phyloP scores from a whole-genome alignment of 2,797 vertebrate genomes.

The Oreonectes daqikongensis region DNA sequence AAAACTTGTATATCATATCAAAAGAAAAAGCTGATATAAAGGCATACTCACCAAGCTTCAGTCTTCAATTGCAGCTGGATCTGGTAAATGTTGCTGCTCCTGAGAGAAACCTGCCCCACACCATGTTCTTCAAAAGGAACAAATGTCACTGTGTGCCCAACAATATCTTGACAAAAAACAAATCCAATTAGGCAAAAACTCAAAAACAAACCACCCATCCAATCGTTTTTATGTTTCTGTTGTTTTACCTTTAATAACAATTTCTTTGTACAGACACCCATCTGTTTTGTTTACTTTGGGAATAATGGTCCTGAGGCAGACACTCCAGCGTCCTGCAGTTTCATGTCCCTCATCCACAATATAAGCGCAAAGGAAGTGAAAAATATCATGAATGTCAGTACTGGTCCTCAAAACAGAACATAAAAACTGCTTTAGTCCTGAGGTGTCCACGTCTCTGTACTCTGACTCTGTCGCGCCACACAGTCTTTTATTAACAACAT shows the following conservation, averaged over 20 bases:
- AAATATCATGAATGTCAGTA: slow-evolving; percentile 34
- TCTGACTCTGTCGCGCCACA: slow-evolving; percentile 79
- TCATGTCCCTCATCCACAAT: slow-evolving; percentile 28
- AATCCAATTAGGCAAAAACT: neutral
- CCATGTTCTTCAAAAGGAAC: slow-evolving; percentile 83
- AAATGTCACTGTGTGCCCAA: slow-evolving; percentile 80
- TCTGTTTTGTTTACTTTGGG: slow-evolving; percentile 76
- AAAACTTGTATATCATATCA: no score
- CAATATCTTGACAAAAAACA: slow-evolving; percentile 74
- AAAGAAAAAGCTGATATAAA: no score
- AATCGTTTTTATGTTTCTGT: no score
- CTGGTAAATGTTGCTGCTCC: slow-evolving; percentile 84
- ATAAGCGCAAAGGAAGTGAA: slow-evolving; percentile 56
- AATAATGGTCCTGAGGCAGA: slow-evolving; percentile 75
- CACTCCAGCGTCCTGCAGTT: slow-evolving; percentile 57
- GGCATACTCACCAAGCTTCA: slow-evolving; percentile 83
- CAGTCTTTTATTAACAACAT: slow-evolving; percentile 88
- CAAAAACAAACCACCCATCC: neutral
- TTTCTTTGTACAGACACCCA: slow-evolving; percentile 70
- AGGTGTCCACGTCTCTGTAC: slow-evolving; percentile 52
- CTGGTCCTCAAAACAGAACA: slow-evolving; percentile 25
- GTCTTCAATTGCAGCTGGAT: slow-evolving; percentile 74
- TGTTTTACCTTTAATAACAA: slow-evolving; percentile 78
- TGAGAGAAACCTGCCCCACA: slow-evolving; percentile 69
- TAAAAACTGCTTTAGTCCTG: slow-evolving; percentile 57